Evolutionary conservation across 2,888 invertebrate genomes (phyloP).

Genomic region (Strigamia maritima): DNA sequence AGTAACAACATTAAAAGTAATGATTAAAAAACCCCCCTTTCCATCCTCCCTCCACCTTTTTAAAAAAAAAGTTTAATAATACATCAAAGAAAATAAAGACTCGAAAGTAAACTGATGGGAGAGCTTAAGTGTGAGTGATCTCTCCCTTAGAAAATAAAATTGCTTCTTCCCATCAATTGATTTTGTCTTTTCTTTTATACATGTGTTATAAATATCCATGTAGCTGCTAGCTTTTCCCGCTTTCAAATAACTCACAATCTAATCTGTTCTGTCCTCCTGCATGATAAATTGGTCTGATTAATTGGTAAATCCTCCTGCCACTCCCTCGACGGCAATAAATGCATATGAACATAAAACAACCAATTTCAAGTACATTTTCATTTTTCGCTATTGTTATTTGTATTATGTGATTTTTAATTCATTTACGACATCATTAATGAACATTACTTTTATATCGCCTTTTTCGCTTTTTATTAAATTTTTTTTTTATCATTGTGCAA

Average conservation of each 20-base stretch:
- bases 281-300: slow-evolving; percentile 26
- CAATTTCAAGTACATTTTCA: neutral
- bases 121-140: neutral
- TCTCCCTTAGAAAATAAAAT: slow-evolving; percentile 20
- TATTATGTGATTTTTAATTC: neutral
- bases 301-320: slow-evolving; percentile 1
- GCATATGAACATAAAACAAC: neutral
- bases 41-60: no score
- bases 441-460: neutral
- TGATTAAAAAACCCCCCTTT: neutral
- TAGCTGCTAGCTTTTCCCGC: neutral
- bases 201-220: slow-evolving; percentile 12
- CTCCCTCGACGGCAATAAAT: slow-evolving; percentile 15
- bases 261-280: slow-evolving; percentile 16
- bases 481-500: no score
- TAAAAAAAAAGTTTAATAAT: neutral
- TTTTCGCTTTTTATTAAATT: no score
- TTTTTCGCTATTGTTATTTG: neutral
- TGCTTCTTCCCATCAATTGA: slow-evolving; percentile 18
- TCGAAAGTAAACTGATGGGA: neutral
- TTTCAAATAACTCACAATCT: neutral
- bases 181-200: neutral
- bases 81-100: neutral
- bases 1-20: slow-evolving; percentile 24
- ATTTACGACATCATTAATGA: neutral